Conservation (phyloP, 2,113 vertebrate genomes). For the Semicossyphus pulcher region DNA sequence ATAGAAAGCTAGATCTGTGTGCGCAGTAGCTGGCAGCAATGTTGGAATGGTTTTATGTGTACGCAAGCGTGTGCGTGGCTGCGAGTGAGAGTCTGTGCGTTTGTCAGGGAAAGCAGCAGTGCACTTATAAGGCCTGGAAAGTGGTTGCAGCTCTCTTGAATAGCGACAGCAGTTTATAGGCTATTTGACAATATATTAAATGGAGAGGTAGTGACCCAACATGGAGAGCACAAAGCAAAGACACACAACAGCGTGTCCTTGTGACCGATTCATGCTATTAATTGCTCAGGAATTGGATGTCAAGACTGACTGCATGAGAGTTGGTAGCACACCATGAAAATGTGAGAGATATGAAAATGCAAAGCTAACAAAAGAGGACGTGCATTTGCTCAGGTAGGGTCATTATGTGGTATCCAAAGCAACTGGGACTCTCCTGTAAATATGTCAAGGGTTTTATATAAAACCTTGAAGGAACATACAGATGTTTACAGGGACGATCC, state of each 20-base stretch:
- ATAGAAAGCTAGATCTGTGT: slow-evolving; percentile 52
- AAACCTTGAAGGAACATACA: not conserved
- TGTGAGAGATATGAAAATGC: slow-evolving; percentile 24
- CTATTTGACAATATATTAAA: slow-evolving; percentile 54
- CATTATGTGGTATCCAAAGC: not conserved
- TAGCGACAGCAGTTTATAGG: slow-evolving; percentile 55
- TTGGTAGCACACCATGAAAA: slow-evolving; percentile 14
- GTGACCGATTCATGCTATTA: slow-evolving; percentile 43
- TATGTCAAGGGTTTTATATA: not conserved
- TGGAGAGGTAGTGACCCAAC: slow-evolving; percentile 47
- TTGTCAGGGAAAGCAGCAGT: slow-evolving; percentile 62
- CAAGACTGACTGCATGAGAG: not conserved
- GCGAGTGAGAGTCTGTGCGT: slow-evolving; percentile 49
- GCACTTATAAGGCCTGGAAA: slow-evolving; percentile 85
- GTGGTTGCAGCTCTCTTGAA: slow-evolving; percentile 54
- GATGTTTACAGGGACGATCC: not conserved
- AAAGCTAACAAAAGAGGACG: not conserved
- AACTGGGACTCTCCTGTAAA: slow-evolving; percentile 4
- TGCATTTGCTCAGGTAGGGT: slow-evolving; percentile 4
- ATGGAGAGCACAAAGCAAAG: slow-evolving; percentile 43
- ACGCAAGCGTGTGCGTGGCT: slow-evolving; percentile 25
- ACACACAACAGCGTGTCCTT: slow-evolving; percentile 61
- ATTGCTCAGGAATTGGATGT: slow-evolving; percentile 16
- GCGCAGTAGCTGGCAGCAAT: slow-evolving; percentile 55
- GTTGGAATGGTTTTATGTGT: slow-evolving; percentile 46